Evolutionary conservation across 2,113 vertebrate species (phyloP).

Genomic region (Rhea pennata): DNA sequence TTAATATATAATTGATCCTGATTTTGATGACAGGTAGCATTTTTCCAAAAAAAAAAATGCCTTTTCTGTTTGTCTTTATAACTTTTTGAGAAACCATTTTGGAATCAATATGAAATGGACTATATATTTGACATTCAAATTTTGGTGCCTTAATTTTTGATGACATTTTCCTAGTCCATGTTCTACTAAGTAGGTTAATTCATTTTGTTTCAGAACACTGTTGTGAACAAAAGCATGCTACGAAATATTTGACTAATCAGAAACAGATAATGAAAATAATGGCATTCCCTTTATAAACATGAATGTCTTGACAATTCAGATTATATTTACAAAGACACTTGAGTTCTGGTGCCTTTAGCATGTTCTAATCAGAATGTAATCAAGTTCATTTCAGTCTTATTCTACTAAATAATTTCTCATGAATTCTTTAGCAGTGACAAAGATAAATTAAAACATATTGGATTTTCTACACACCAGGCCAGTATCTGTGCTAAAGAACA

Average conservation of each 20-base stretch:
- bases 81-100: background rate
- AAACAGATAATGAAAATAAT: background rate
- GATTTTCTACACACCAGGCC: background rate
- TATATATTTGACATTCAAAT: background rate
- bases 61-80: background rate
- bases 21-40: background rate
- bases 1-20: background rate
- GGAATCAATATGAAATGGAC: background rate
- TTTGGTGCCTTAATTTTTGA: background rate
- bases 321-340: background rate
- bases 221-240: background rate
- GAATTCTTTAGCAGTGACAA: background rate
- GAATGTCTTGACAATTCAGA: background rate
- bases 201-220: background rate
- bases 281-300: background rate
- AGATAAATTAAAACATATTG: background rate
- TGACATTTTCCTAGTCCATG: background rate
- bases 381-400: background rate
- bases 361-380: background rate
- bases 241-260: constrained; percentile 4
- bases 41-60: background rate
- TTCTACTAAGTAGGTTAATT: background rate
- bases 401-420: constrained; percentile 26
- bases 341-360: background rate
- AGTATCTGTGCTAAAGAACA: background rate